Evolutionary conservation across 2,797 vertebrate genomes (phyloP).

Genomic region (Acanthiza pusilla): DNA sequence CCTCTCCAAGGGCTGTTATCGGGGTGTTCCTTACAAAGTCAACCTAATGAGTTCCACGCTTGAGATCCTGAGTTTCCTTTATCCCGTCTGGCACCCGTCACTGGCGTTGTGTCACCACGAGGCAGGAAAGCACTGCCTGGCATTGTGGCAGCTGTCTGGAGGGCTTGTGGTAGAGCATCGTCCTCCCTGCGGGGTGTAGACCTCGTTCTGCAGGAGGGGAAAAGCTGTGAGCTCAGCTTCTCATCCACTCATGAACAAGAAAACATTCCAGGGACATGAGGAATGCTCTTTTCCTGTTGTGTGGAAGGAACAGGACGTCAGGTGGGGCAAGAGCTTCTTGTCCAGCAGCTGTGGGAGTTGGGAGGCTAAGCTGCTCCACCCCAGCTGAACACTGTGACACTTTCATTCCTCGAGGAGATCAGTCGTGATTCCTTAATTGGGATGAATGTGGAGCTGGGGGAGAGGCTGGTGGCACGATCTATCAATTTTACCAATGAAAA

Average conservation of each 20-base stretch:
- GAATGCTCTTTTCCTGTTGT: neutral
- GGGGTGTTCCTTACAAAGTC: neutral
- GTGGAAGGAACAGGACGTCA: neutral
- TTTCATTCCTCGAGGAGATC: neutral
- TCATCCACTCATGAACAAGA: fast-evolving
- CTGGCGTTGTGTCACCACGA: fast-evolving
- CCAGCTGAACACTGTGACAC: neutral
- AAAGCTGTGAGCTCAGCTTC: neutral
- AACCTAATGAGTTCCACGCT: fast-evolving
- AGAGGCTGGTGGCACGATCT: neutral
- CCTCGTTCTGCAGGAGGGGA: neutral
- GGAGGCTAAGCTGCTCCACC: neutral
- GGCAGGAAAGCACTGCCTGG: fast-evolving
- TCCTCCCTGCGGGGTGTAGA: neutral
- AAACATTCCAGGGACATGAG: neutral
- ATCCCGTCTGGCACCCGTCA: fast-evolving
- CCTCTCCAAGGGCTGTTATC: neutral
- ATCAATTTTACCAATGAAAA: slow-evolving; percentile 17
- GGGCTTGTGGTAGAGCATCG: fast-evolving
- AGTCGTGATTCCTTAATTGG: neutral
- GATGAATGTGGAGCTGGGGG: neutral
- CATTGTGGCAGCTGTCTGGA: neutral
- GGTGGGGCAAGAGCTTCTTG: neutral
- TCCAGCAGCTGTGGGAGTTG: neutral
- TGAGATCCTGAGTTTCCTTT: neutral